Base-by-base conservation (phyloP, 2,888 invertebrate species). In the Melangyna quadrimaculata region DNA sequence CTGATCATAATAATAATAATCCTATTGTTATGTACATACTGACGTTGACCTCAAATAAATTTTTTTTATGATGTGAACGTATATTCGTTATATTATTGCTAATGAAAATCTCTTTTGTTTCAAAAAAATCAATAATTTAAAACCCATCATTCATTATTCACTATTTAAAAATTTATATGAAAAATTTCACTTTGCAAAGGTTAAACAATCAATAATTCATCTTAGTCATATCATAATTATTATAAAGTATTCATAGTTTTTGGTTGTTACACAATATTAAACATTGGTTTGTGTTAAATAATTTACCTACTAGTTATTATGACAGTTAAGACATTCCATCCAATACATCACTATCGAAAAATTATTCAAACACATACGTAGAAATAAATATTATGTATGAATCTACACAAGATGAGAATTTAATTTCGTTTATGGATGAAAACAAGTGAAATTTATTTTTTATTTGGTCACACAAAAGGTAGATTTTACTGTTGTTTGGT, bases 401-500 rank as follows among this genome's bases (percentile, higher is more conserved):
- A n/a, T 51, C 14, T 14, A 27, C 0, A n/a, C n/a, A n/a, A n/a
- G 24, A 14, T 24, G 24, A 17, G 24, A 1, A 12, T 45, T 43
- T 8, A 17, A 22, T 12, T 35, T 22, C 0, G n/a, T 10, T 40
- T 19, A 43, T 17, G 17, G 0, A 6, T 27, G 40, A 40, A 24
- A 61, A 24, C 22, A 40, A 61, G 70, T 71, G 71, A 71, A 78
- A 78, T 63, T 61, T 10, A 61, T 59, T 59, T n/a, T n/a, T 24
- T 8, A 24, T 37, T 14, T 35, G 10, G 17, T 17, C 35, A 59
- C 7, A 35, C 2, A 7, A 57, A 5, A 12, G 2, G 1, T 5
- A 27, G 7, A 37, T 59, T 37, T 35, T 7, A 37, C 8, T 14
- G 35, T 29, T 9, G 29, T 32, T 1, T 17, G n/a, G n/a, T n/a